phyloP scores from a whole-genome alignment of 2,888 invertebrate genomes.

The Germaria angustata region DNA sequence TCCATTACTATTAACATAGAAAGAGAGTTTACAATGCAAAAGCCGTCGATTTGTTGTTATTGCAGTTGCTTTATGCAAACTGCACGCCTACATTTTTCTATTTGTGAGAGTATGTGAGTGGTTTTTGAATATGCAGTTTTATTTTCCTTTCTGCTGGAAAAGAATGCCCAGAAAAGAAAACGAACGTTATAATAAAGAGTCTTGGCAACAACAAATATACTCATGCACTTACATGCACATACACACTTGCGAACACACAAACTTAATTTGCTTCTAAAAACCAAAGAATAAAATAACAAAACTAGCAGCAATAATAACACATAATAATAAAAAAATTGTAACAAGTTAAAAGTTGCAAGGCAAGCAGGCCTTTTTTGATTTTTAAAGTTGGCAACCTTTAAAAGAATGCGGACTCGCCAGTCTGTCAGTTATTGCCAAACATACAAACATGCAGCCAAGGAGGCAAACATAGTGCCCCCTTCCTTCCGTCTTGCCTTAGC shows the following conservation, averaged over 20 bases:
- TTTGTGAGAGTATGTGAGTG: conserved; percentile 26
- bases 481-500: conserved; percentile 66
- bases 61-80: conserved; percentile 27
- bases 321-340: conserved; percentile 46
- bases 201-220: conserved; percentile 35
- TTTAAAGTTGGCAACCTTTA: conserved; percentile 77
- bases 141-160: conserved; percentile 2
- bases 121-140: conserved; percentile 36
- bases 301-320: not conserved
- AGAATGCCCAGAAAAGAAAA: conserved; percentile 48
- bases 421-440: conserved; percentile 65
- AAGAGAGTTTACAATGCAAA: conserved; percentile 17
- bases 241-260: not conserved
- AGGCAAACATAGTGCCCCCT: conserved; percentile 29
- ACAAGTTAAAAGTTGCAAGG: conserved; percentile 66
- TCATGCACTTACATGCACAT: too few relatives aligned
- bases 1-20: too few relatives aligned
- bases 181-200: conserved; percentile 57
- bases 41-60: conserved; percentile 49
- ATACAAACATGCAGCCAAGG: too few relatives aligned
- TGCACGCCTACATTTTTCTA: conserved; percentile 56
- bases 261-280: conserved; percentile 37
- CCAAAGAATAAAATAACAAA: conserved; percentile 26
- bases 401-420: conserved; percentile 77
- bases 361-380: conserved; percentile 64